These are phyloP conservation scores for Atta colombica DNA, from an alignment of 1,140 invertebrate genomes.

Conservation along the genomic window DNA sequence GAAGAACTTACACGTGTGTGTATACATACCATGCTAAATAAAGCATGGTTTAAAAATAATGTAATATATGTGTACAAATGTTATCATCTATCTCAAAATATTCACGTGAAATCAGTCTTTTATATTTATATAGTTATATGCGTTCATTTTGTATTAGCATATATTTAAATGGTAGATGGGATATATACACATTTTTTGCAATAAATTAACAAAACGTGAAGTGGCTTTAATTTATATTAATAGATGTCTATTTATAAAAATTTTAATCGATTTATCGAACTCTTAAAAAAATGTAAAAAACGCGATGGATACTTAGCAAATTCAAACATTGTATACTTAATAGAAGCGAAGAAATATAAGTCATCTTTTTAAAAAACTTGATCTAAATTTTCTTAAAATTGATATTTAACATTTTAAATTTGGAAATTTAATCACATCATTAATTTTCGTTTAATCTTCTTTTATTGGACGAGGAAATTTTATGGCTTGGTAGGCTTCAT, in stretches of 20 bases:
- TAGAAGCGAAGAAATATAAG: background rate
- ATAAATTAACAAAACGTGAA: conserved; percentile 38
- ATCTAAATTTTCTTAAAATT: background rate
- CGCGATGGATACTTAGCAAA: background rate
- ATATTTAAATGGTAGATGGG: conserved; percentile 39
- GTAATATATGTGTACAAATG: conserved; percentile 55
- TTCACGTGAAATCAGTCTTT: conserved; percentile 1
- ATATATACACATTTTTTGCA: conserved; percentile 51
- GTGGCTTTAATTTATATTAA: conserved; percentile 12
- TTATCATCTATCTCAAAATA: conserved; percentile 13
- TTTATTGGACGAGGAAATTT: background rate
- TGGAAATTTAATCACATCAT: background rate
- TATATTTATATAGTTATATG: conserved; percentile 60
- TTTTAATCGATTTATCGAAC: background rate
- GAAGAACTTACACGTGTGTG: background rate
- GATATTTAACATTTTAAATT: conserved; percentile 32
- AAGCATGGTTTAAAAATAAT: conserved; percentile 41
- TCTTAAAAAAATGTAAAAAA: background rate
- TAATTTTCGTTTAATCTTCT: background rate
- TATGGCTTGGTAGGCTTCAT: conserved; percentile 88
- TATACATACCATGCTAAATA: background rate
- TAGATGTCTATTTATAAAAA: conserved; percentile 1
- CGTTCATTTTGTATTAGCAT: conserved; percentile 33
- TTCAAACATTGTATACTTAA: background rate
- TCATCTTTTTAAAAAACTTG: conserved; percentile 10